Percentiles rank a stretch among this genome's conserved stretches.
These are phyloP conservation scores for Lutraria rhynchaena DNA, from an alignment of 1,140 invertebrate genomes.

Conservation along the genomic window DNA sequence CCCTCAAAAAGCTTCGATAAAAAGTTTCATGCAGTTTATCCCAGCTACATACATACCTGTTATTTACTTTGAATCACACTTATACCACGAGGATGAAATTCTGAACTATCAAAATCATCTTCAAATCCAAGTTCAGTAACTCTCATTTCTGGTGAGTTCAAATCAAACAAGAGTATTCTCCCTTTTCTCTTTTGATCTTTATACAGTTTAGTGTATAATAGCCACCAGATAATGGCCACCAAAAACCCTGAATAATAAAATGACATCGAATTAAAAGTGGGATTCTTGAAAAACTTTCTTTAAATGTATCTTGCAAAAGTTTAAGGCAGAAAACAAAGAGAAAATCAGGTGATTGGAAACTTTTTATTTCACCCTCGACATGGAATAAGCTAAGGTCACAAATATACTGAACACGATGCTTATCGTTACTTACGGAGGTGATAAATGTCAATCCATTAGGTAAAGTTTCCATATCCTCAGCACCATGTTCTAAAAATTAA, in stretches of 20 bases:
- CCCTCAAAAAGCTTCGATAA: too few relatives aligned
- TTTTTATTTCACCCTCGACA: too few relatives aligned
- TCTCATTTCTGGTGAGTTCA: constrained; percentile 40
- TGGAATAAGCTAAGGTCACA: too few relatives aligned
- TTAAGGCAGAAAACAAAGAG: too few relatives aligned
- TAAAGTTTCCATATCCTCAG: too few relatives aligned
- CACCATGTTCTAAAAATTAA: too few relatives aligned
- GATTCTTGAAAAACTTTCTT: background rate
- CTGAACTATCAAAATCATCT: constrained; percentile 50
- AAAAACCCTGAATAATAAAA: constrained; percentile 58
- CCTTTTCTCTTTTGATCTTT: constrained; percentile 54
- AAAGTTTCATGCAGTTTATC: too few relatives aligned
- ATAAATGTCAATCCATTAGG: too few relatives aligned
- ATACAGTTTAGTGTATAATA: constrained; percentile 44
- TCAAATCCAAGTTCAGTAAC: constrained; percentile 51
- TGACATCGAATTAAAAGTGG: background rate
- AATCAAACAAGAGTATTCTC: constrained; percentile 59
- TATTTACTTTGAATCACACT: constrained; percentile 63
- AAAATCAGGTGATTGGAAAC: too few relatives aligned
- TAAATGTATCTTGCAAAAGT: too few relatives aligned
- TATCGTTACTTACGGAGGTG: too few relatives aligned
- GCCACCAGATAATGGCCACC: background rate
- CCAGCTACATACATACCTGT: constrained; percentile 62
- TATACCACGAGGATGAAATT: constrained; percentile 67
- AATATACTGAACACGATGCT: too few relatives aligned